Conservation (phyloP, 2,797 vertebrate species). For the Geotrypetes seraphini region DNA sequence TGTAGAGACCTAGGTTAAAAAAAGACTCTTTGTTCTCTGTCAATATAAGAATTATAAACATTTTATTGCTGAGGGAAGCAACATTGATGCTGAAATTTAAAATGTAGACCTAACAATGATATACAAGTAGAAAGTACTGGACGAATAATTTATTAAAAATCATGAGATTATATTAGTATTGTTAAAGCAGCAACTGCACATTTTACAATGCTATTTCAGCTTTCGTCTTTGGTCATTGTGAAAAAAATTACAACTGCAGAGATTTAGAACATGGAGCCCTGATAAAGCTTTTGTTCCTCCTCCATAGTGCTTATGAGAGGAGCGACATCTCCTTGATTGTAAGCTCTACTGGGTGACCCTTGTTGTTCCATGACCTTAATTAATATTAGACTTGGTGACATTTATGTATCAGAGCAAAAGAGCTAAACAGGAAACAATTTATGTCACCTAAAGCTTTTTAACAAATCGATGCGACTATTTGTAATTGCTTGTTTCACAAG, state of each 20-base stretch:
- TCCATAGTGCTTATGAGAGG: conserved; percentile 16
- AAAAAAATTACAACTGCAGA: conserved; percentile 10
- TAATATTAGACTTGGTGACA: conserved; percentile 82
- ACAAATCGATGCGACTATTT: conserved; percentile 99
- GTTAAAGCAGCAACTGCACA: conserved; percentile 35
- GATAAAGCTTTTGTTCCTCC: conserved; percentile 6
- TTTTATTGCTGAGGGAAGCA: conserved; percentile 25
- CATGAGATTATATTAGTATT: conserved; percentile 30
- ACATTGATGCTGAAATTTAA: conserved; percentile 27
- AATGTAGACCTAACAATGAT: conserved; percentile 33
- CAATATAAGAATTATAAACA: conserved; percentile 46
- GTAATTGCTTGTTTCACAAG: conserved; percentile 99
- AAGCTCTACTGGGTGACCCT: conserved; percentile 69
- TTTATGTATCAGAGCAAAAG: conserved; percentile 89
- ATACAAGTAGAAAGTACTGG: conserved; percentile 22
- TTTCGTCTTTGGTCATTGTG: conserved; percentile 27
- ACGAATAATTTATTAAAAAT: conserved; percentile 31
- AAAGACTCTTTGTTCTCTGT: conserved; percentile 43
- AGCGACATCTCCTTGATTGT: conserved; percentile 41
- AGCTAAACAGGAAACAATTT: conserved; percentile 96
- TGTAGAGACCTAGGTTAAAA: conserved; percentile 31
- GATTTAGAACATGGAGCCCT: background rate
- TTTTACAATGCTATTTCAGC: conserved; percentile 24
- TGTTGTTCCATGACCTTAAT: conserved; percentile 78
- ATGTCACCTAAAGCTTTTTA: conserved; percentile 99